Conservation (phyloP, 1,140 invertebrate species). For the Melipona quadrifasciata region DNA sequence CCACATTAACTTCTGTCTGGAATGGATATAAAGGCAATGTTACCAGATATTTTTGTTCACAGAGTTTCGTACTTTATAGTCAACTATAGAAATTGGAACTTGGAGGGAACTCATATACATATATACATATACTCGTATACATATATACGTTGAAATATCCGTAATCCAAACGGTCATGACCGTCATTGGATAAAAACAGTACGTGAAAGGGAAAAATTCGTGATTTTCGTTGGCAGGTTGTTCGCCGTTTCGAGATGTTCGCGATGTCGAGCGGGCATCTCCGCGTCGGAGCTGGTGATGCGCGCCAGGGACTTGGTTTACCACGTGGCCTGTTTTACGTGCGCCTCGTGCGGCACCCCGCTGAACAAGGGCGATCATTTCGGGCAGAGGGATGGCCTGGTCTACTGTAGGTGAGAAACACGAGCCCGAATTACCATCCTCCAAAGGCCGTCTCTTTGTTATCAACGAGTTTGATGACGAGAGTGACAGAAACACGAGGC, state of each 20-base stretch:
- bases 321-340: conserved; percentile 95
- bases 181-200: neutral
- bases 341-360: conserved; percentile 90
- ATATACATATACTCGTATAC: too few relatives aligned
- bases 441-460: conserved; percentile 68
- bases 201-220: neutral
- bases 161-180: too few relatives aligned
- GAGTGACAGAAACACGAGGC: conserved; percentile 64
- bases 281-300: conserved; percentile 96
- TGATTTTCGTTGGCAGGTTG: conserved; percentile 83
- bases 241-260: conserved; percentile 92
- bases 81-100: too few relatives aligned
- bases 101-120: too few relatives aligned
- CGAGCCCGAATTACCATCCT: conserved; percentile 64
- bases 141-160: too few relatives aligned
- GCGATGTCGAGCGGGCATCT: conserved; percentile 91
- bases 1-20: too few relatives aligned
- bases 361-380: conserved; percentile 94
- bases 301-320: conserved; percentile 93
- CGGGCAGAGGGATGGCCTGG: conserved; percentile 90
- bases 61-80: too few relatives aligned
- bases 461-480: conserved; percentile 70
- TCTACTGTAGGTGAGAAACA: conserved; percentile 86
- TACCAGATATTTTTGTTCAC: too few relatives aligned
- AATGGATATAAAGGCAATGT: too few relatives aligned